Conservation (phyloP, 1,140 invertebrate species). For the Bombus superbus region DNA sequence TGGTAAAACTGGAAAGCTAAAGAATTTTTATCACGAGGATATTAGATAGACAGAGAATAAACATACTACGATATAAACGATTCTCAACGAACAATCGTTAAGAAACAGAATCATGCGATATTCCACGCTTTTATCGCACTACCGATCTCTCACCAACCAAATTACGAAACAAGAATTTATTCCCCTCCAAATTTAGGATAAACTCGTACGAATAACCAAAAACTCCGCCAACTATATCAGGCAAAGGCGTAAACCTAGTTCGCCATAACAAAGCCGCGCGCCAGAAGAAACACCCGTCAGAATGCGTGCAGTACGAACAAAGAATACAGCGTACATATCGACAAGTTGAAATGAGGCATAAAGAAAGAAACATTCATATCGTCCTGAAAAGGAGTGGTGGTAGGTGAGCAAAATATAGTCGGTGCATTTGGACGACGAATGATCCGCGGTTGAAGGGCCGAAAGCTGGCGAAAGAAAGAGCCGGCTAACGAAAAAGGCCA, state of each 20-base stretch:
- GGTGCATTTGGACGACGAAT: too few species aligned
- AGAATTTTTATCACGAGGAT: too few species aligned
- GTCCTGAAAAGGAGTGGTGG: constrained; percentile 32
- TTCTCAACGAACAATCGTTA: too few species aligned
- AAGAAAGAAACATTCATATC: constrained; percentile 37
- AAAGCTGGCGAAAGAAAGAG: constrained; percentile 43
- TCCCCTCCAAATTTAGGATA: background rate
- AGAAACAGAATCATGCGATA: too few species aligned
- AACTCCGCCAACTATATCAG: background rate
- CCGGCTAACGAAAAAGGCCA: constrained; percentile 43
- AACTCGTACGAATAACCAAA: background rate
- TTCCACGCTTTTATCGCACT: too few species aligned
- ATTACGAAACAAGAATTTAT: background rate
- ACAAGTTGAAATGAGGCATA: background rate
- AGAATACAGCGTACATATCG: background rate
- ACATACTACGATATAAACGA: too few species aligned
- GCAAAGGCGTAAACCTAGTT: background rate
- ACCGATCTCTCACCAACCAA: too few species aligned
- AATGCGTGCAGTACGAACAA: background rate
- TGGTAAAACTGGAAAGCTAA: too few species aligned
- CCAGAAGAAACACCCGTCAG: background rate
- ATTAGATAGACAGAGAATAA: too few species aligned
- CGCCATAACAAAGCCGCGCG: background rate
- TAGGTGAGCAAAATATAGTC: background rate
- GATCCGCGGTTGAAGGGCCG: background rate